Evolutionary conservation across 2,888 invertebrate species (phyloP).

Genomic region (Andrena fulva): DNA sequence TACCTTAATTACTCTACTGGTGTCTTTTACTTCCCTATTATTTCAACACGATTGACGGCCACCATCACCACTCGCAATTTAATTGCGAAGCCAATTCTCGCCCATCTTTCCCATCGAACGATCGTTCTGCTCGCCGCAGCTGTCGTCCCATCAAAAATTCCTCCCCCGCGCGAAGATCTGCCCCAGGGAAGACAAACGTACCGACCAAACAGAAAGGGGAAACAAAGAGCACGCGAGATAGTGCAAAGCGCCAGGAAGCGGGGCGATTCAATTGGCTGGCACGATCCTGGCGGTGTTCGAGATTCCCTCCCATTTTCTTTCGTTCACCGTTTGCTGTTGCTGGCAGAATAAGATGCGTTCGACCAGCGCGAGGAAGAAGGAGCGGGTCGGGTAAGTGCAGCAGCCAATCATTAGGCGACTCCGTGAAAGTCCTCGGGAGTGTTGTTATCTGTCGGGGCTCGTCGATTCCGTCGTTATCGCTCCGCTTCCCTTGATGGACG

Average conservation of each 20-base stretch:
- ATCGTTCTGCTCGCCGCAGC: background rate
- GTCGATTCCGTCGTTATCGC: slow-evolving; percentile 58
- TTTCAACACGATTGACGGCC: too few species aligned
- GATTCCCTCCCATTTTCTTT: slow-evolving; percentile 11
- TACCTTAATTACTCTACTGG: too few species aligned
- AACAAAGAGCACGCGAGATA: slow-evolving; percentile 8
- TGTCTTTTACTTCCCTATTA: too few species aligned
- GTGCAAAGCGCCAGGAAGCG: slow-evolving; percentile 24
- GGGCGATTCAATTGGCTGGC: slow-evolving; percentile 51
- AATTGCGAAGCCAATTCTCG: too few species aligned
- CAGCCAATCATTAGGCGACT: slow-evolving; percentile 57
- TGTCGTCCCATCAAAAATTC: slow-evolving; percentile 13
- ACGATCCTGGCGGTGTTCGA: slow-evolving; percentile 42
- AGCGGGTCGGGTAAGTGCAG: slow-evolving; percentile 38
- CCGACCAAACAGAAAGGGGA: background rate
- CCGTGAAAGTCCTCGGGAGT: slow-evolving; percentile 24
- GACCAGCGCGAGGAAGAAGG: slow-evolving; percentile 9
- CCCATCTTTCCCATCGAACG: background rate
- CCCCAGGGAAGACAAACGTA: background rate
- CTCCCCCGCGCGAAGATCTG: background rate
- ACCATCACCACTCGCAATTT: too few species aligned
- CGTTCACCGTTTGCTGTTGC: slow-evolving; percentile 3
- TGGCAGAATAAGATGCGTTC: slow-evolving; percentile 32
- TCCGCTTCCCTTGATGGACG: slow-evolving; percentile 15
- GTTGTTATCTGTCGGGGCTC: slow-evolving; percentile 56